phyloP scores from a whole-genome alignment of 2,113 vertebrate species.

The Caloenas nicobarica region DNA sequence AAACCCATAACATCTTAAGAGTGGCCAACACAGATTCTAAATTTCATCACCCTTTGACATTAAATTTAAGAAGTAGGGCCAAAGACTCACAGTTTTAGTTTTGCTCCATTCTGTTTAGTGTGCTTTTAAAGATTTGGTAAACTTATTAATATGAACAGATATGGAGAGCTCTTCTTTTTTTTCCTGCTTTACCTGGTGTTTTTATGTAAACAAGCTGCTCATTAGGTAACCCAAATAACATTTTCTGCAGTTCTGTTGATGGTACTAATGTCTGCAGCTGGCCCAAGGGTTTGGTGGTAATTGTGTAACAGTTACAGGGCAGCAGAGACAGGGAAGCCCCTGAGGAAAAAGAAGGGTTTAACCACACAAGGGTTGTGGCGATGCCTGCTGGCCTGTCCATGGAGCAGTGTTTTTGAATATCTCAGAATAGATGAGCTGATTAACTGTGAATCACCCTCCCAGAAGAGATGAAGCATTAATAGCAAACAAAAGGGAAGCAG shows the following conservation, averaged over 20 bases:
- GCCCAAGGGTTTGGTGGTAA: conserved; percentile 55
- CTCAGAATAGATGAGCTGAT: conserved; percentile 26
- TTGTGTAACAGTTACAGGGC: conserved; percentile 16
- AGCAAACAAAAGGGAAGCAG: conserved; percentile 65
- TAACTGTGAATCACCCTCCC: conserved; percentile 31
- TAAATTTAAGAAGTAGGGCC: background rate
- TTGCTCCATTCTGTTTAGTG: background rate
- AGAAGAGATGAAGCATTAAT: conserved; percentile 33
- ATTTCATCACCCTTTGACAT: background rate
- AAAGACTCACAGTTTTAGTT: background rate
- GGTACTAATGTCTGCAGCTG: conserved; percentile 61
- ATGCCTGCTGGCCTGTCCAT: conserved; percentile 15
- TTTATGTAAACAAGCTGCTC: conserved; percentile 71
- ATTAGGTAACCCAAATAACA: conserved; percentile 53
- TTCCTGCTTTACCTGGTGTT: conserved; percentile 57
- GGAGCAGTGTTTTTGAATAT: background rate
- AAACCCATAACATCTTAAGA: background rate
- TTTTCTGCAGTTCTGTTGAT: conserved; percentile 62
- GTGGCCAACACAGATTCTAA: background rate
- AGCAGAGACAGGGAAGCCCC: conserved; percentile 17
- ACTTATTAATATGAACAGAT: background rate
- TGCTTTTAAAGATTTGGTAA: background rate
- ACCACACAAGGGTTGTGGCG: background rate
- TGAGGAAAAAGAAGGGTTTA: conserved; percentile 21
- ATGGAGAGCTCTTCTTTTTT: conserved; percentile 32